A percentile compares a stretch with the other conserved stretches of the same genome.
Conservation (phyloP, 2,888 invertebrate genomes). For the Alloscopus bannaensis region DNA sequence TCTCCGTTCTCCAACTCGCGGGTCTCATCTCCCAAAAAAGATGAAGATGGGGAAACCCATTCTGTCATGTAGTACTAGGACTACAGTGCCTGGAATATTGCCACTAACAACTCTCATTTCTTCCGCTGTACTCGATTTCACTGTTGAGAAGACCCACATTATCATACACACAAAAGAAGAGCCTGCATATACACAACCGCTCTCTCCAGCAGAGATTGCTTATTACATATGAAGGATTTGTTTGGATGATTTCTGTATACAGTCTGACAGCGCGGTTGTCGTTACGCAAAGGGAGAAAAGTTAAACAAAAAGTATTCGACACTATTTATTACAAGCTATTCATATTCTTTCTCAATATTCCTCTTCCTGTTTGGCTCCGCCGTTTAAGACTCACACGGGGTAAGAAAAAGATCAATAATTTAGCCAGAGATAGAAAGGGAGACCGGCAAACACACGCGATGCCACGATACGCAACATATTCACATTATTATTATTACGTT, state of each 20-base stretch:
- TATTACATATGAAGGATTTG: no score
- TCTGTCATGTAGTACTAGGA: no score
- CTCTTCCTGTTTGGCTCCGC: conserved; percentile 1
- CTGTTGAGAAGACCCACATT: conserved; percentile 22
- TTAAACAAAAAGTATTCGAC: not conserved
- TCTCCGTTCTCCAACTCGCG: not conserved
- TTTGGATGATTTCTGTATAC: no score
- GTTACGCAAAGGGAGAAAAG: no score
- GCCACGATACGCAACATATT: not conserved
- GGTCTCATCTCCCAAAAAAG: not conserved
- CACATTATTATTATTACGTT: not conserved
- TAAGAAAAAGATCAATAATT: conserved; percentile 15
- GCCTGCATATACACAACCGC: not conserved
- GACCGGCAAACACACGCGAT: not conserved
- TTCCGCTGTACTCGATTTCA: conserved; percentile 37
- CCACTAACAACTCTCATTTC: conserved; percentile 48
- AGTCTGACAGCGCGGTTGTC: no score
- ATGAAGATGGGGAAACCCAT: conserved; percentile 1
- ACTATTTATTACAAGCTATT: conserved; percentile 3
- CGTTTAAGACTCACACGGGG: no score
- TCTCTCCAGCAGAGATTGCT: not conserved
- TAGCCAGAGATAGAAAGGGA: no score
- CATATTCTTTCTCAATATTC: conserved; percentile 19
- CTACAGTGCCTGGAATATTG: conserved; percentile 38
- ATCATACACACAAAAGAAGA: conserved; percentile 2